A percentile compares a stretch with the other conserved stretches of the same genome.
These are phyloP conservation scores for Physocephala rufipes DNA, from an alignment of 2,888 invertebrate species.

Conservation along the genomic window DNA sequence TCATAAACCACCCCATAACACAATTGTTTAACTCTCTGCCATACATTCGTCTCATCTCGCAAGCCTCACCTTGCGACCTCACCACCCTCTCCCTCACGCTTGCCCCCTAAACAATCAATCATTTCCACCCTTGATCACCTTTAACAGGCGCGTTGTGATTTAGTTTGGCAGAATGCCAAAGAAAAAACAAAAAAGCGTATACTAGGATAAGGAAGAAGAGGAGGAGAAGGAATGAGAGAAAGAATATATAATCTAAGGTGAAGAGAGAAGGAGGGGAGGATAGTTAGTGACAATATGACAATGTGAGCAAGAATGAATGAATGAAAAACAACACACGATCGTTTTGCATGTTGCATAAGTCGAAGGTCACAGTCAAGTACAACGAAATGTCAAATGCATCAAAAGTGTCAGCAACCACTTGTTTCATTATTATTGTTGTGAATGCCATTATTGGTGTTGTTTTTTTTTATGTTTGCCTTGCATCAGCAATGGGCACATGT, in stretches of 20 bases:
- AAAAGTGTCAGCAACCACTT: slow-evolving; percentile 31
- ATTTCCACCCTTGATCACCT: not conserved
- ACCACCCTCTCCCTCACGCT: not conserved
- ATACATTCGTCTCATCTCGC: too few species aligned
- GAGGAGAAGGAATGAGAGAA: not conserved
- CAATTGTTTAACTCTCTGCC: too few species aligned
- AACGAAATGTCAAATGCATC: slow-evolving; percentile 35
- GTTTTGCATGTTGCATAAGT: slow-evolving; percentile 26
- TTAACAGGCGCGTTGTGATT: not conserved
- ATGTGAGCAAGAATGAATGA: not conserved
- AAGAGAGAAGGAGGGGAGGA: not conserved
- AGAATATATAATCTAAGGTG: not conserved
- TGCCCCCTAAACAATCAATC: not conserved
- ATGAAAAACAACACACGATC: not conserved
- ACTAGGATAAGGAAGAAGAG: too few species aligned
- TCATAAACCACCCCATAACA: too few species aligned
- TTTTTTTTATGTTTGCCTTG: not conserved
- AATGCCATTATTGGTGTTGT: not conserved
- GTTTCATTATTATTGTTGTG: slow-evolving; percentile 14
- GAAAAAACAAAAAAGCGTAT: not conserved
- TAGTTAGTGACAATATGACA: not conserved
- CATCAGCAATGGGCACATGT: not conserved
- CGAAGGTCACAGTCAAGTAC: slow-evolving; percentile 43
- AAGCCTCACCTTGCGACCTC: not conserved
- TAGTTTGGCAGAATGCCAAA: not conserved